Conservation (phyloP, 2,888 invertebrate genomes). For the Mythimna lalbum region DNA sequence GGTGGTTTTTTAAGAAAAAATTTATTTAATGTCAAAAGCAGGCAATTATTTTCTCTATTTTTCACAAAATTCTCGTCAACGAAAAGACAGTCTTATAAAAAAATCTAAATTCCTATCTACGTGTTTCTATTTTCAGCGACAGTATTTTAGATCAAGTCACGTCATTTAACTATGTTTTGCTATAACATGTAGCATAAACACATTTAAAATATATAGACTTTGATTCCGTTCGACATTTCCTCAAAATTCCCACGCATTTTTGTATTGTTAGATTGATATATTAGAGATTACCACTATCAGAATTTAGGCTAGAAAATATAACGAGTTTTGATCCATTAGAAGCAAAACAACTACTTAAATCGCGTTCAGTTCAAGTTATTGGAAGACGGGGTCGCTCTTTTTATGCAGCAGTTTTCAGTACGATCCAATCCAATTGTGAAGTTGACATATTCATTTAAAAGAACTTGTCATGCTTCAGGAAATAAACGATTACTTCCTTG, state of each 20-base stretch:
- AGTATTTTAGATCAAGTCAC: conserved; percentile 46
- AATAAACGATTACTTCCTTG: conserved; percentile 14
- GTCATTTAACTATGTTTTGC: conserved; percentile 45
- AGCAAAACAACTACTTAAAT: neutral
- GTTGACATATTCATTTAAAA: conserved; percentile 2
- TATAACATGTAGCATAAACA: conserved; percentile 48
- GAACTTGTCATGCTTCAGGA: conserved; percentile 6
- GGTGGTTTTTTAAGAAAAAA: neutral
- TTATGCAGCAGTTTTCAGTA: neutral
- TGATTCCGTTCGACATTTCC: conserved; percentile 45
- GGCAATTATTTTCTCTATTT: neutral
- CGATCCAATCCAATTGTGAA: conserved; percentile 1
- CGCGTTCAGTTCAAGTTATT: neutral
- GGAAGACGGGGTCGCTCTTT: neutral
- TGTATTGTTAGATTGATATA: conserved; percentile 50
- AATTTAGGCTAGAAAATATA: neutral
- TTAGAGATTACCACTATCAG: neutral
- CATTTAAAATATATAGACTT: conserved; percentile 28
- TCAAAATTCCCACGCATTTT: conserved; percentile 34
- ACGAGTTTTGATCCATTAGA: neutral
- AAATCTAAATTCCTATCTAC: conserved; percentile 26
- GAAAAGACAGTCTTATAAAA: neutral
- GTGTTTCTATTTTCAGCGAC: conserved; percentile 45
- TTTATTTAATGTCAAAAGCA: neutral
- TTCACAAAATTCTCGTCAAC: neutral